Conservation (phyloP, 2,797 vertebrate species). For the Fringilla coelebs region DNA sequence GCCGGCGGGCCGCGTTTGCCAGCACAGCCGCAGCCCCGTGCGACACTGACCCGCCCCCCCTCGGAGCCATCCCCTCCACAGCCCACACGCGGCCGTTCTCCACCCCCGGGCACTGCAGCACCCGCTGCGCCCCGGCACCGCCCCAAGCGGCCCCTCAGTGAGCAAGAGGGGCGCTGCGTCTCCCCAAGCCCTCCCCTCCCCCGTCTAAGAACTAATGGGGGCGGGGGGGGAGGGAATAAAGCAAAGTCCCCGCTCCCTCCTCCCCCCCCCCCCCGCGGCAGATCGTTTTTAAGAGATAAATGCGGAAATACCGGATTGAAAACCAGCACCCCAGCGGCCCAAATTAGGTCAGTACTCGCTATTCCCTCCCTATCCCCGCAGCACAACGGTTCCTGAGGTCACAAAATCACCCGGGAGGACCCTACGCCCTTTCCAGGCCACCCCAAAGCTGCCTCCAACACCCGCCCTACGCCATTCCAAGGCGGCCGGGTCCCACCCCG, state of each 20-base stretch:
- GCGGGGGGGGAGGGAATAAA: accelerated
- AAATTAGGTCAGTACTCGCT: accelerated
- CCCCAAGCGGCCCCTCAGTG: neutral
- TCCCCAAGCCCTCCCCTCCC: neutral
- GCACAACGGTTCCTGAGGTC: accelerated
- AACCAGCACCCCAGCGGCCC: accelerated
- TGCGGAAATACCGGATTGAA: accelerated
- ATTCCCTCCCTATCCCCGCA: too few relatives aligned
- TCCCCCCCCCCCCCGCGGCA: neutral
- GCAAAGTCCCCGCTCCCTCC: accelerated
- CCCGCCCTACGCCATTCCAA: accelerated
- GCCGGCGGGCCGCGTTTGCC: neutral
- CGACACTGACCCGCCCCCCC: neutral
- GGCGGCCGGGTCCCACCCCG: accelerated
- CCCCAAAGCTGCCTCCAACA: accelerated
- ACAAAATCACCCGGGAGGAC: accelerated
- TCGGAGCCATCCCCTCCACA: neutral
- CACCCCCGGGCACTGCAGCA: neutral
- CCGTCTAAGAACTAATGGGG: accelerated
- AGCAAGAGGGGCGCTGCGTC: neutral
- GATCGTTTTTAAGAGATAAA: accelerated
- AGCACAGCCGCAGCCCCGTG: neutral
- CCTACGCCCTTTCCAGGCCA: accelerated
- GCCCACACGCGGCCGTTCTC: accelerated
- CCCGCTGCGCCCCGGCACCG: neutral